Base-by-base conservation (phyloP, 2,797 vertebrate genomes). In the Ctenopoma multispine region DNA sequence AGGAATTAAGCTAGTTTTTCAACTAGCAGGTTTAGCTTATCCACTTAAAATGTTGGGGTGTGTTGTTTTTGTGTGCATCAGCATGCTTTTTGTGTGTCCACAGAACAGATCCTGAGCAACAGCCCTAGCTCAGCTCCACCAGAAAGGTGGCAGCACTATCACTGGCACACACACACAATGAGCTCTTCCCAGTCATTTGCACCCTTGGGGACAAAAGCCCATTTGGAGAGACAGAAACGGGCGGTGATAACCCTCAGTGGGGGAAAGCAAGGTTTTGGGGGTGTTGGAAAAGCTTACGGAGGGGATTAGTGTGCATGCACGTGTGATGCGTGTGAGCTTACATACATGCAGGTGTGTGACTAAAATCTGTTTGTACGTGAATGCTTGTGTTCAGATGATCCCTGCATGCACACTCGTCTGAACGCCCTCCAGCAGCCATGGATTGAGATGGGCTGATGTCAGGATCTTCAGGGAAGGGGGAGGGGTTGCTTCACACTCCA, bases 261-360 rank as follows among this genome's bases (percentile, higher is more conserved):
- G 81, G 76, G 53, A 70, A 58, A 80, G 57, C 69, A 44, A 75
- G 83, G 81, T 79, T 88, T 83, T 68, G 71, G 83, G 85, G 85
- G 72, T 80, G 83, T 59, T 82, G 81, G 75, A 77, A 76, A 75
- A 69, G 76, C 83, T 88, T 57, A 53, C 56, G 49, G 67, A 78
- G 79, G 71, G 87, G 90, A 91, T 92, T 92, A 92, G 85, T 73
- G 69, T 73, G 72, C 34, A 48, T 64, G 75, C 72, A 73, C 36
- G 58, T 68, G 74, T 80, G 74, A 68, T 75, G 66, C 69, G 73
- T 75, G 82, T 85, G 85, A 82, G 75, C 81, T 82, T 81, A 83
- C 84, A 87, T 81, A 84, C 83, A 83, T 88, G 79, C 89, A 92
- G 88, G 87, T 91, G 86, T 92, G 89, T 89, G 86, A 90, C 87